phyloP scores from a whole-genome alignment of 2,888 invertebrate genomes.

The Pyrgus malvae region DNA sequence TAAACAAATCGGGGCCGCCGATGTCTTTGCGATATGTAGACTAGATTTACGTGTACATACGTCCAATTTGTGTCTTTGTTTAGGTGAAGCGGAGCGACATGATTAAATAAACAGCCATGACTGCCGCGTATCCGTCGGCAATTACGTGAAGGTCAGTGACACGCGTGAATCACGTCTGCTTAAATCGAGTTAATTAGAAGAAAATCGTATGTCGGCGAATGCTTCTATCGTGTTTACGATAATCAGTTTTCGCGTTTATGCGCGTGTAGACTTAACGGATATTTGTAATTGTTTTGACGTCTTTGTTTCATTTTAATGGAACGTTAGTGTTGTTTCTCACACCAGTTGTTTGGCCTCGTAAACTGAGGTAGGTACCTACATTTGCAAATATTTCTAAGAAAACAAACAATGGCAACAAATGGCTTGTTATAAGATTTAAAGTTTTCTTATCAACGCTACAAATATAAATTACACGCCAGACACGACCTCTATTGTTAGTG shows the following conservation, averaged over 20 bases:
- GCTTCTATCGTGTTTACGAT: constrained; percentile 11
- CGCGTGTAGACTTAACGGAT: constrained; percentile 17
- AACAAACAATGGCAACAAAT: constrained; percentile 21
- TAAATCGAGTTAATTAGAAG: constrained; percentile 58
- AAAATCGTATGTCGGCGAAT: constrained; percentile 35
- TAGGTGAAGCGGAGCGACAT: constrained; percentile 53
- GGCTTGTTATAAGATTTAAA: constrained; percentile 19
- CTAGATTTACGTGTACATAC: neutral
- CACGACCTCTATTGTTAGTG: neutral
- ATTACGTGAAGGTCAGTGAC: constrained; percentile 70
- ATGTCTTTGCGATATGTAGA: neutral
- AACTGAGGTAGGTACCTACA: constrained; percentile 13
- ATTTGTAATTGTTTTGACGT: constrained; percentile 27
- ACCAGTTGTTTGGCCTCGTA: constrained; percentile 28
- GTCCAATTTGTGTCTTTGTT: constrained; percentile 38
- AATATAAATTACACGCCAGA: constrained; percentile 1
- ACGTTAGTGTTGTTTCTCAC: constrained; percentile 25
- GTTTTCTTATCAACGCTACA: constrained; percentile 28
- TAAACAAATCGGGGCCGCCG: neutral
- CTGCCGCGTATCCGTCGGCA: constrained; percentile 55
- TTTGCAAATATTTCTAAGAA: constrained; percentile 28
- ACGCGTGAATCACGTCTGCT: constrained; percentile 58
- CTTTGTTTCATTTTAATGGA: constrained; percentile 23
- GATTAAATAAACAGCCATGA: constrained; percentile 52
- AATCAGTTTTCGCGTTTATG: constrained; percentile 19